Evolutionary conservation across 1,140 invertebrate genomes (phyloP).

Genomic region (Musca domestica): DNA sequence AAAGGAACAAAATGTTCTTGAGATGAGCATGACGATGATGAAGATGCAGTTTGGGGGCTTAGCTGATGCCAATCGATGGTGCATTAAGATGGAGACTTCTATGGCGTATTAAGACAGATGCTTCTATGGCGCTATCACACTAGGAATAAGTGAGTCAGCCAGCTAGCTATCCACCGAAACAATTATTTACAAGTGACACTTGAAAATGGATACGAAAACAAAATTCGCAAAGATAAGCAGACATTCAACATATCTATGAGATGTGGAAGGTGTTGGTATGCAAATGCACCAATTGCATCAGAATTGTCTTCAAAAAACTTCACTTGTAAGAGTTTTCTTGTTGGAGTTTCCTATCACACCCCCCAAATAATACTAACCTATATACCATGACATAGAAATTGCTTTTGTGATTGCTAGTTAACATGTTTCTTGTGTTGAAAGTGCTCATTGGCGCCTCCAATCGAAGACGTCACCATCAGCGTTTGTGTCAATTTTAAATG

Average conservation of each 20-base stretch:
- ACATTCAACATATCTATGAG: not conserved
- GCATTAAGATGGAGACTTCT: too few relatives aligned
- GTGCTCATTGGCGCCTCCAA: not conserved
- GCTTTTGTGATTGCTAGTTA: not conserved
- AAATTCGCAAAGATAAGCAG: not conserved
- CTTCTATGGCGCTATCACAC: too few relatives aligned
- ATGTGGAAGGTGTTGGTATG: not conserved
- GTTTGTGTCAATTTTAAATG: too few relatives aligned
- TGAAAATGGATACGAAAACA: not conserved
- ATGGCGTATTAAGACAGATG: too few relatives aligned
- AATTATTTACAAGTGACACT: constrained; percentile 10
- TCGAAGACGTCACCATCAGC: too few relatives aligned
- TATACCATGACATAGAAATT: too few relatives aligned
- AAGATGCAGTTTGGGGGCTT: constrained; percentile 5
- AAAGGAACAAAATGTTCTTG: not conserved
- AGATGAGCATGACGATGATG: not conserved
- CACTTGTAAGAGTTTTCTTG: not conserved
- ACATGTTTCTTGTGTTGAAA: not conserved
- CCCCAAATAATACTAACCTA: not conserved
- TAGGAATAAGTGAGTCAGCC: too few relatives aligned
- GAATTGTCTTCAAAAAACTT: not conserved
- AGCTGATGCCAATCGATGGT: too few relatives aligned
- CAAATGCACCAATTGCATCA: not conserved
- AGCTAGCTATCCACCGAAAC: too few relatives aligned
- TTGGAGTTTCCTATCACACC: too few relatives aligned